Evolutionary conservation across 2,113 vertebrate genomes (phyloP).

Genomic region (Amphiprion percula): DNA sequence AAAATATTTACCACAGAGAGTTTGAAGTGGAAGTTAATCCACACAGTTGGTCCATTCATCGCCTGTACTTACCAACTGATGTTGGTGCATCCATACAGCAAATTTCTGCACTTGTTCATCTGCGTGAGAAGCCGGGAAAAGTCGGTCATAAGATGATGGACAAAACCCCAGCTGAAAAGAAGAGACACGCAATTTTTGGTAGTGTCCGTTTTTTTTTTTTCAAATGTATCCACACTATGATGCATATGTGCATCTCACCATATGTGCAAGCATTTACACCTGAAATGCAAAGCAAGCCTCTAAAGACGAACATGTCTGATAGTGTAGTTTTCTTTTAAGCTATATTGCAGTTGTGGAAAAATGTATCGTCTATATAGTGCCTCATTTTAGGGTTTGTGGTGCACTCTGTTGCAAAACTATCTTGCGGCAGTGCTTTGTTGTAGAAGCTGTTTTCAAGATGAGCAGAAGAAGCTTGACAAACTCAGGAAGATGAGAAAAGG

Average conservation of each 20-base stretch:
- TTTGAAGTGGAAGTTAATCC: too few species aligned
- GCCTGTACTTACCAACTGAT: neutral
- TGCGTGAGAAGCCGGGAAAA: neutral
- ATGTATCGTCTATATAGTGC: neutral
- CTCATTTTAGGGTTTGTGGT: neutral
- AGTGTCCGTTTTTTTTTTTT: too few species aligned
- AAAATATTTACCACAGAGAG: too few species aligned
- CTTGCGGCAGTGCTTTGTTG: neutral
- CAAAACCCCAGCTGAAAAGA: neutral
- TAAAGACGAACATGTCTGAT: too few species aligned
- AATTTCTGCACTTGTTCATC: neutral
- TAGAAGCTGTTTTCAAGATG: neutral
- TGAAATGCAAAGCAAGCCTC: too few species aligned
- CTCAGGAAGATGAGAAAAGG: neutral
- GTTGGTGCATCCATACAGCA: neutral
- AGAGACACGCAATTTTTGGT: rapidly evolving
- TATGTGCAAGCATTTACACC: too few species aligned
- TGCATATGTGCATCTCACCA: too few species aligned
- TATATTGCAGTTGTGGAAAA: neutral
- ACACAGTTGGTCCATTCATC: too few species aligned
- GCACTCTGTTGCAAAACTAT: neutral
- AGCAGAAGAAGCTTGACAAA: neutral
- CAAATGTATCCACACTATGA: too few species aligned
- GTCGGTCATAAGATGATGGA: neutral
- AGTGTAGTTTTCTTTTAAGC: rapidly evolving